These are phyloP conservation scores for Pomatorhinus ruficollis DNA, from an alignment of 2,113 vertebrate genomes.

Conservation along the genomic window DNA sequence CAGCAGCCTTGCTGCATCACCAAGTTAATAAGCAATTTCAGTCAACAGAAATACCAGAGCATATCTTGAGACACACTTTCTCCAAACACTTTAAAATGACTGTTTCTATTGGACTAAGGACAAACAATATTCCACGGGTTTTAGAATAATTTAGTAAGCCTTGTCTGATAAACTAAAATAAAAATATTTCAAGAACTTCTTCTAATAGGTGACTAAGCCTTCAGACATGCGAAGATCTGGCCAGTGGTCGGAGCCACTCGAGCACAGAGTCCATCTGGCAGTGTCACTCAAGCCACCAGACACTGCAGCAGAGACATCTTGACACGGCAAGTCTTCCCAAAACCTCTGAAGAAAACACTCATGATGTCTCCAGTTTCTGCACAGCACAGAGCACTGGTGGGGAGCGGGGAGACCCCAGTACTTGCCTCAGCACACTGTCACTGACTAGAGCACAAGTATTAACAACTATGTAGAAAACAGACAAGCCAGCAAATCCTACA, in stretches of 20 bases:
- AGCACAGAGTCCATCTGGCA: conserved; percentile 7
- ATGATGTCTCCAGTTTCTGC: not conserved
- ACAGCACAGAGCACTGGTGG: not conserved
- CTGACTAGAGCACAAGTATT: not conserved
- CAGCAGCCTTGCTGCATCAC: not conserved
- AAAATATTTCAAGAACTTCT: not conserved
- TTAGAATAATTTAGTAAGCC: not conserved
- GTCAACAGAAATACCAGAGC: not conserved
- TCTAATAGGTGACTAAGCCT: conserved; percentile 37
- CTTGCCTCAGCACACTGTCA: not conserved
- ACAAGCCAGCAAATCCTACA: not conserved
- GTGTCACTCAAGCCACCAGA: conserved; percentile 29
- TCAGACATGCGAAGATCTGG: not conserved
- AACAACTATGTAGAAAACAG: not conserved
- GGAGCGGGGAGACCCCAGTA: not conserved
- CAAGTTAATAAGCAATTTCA: not conserved
- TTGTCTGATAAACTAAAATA: not conserved
- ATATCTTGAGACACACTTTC: not conserved
- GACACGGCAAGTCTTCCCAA: not conserved
- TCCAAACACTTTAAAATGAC: not conserved
- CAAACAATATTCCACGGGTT: not conserved
- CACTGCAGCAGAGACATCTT: not conserved
- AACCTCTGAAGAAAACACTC: not conserved
- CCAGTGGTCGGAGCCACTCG: not conserved
- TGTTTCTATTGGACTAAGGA: not conserved